Base-by-base conservation (phyloP, 1,140 invertebrate species). In the Augochlora pura region DNA sequence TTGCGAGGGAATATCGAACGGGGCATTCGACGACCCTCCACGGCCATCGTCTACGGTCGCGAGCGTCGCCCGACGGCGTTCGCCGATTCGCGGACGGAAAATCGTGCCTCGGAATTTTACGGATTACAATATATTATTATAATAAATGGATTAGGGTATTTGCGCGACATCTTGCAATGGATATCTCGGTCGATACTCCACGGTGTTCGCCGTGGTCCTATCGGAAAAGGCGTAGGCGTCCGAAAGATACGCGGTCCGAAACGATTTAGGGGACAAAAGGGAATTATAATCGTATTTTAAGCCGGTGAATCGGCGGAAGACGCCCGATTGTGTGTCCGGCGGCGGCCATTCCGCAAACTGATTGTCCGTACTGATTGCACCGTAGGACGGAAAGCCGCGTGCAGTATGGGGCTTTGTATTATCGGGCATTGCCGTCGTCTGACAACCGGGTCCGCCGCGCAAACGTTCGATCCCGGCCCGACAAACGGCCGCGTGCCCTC, bases 231-330 rank as follows among this genome's bases (percentile, higher is more conserved):
- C 49, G 18, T 46, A 46, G 42, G 42, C 66, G 60, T 25, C 25
- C 54, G 57, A 74, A 86, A 82, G 81, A 80, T 83, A 81, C 78
- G 63, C 77, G 66, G 42, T 1, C 32, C 32, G 67, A 74, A 18
- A 65, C 83, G 81, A 87, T 88, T 88, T 83, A 86, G 82, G 62
- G 80, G 84, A 88, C 84, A 88, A 74, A 69, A 73, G 71, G 83
- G 79, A 85, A 87, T 87, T 84, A 87, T 87, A 87, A 87, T 87
- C 82, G 79, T 70, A 87, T 81, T 87, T 87, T 84, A 87, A 79
- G 78, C 77, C 65, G 52, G 52, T 75, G 71, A 76, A 76, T 80
- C 66, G 57, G 46, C 77, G 39, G 71, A 73, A 66, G 65, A 75
- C 67, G 71, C 39, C 39, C 67, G 82, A 80, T 80, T 84, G 82